These are phyloP conservation scores for Euwallacea similis DNA, from an alignment of 1,140 invertebrate genomes.

Conservation along the genomic window DNA sequence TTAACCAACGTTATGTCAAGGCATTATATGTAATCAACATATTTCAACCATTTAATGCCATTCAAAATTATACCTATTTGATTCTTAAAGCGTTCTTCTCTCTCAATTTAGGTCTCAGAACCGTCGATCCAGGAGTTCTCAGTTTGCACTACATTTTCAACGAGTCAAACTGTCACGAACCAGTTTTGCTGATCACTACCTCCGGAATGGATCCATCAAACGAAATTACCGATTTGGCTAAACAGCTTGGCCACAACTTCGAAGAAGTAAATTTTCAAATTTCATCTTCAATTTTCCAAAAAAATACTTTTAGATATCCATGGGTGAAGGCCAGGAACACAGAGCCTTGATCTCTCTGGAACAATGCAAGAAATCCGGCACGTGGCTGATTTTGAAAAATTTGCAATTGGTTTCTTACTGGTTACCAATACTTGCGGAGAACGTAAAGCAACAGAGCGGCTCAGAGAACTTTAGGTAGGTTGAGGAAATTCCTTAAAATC, in stretches of 20 bases:
- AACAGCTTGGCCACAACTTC: conserved; percentile 39
- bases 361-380: conserved; percentile 46
- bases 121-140: conserved; percentile 64
- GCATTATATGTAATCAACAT: neutral
- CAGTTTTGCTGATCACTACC: conserved; percentile 75
- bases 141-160: conserved; percentile 63
- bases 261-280: conserved; percentile 32
- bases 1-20: neutral
- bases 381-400: conserved; percentile 85
- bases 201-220: conserved; percentile 82
- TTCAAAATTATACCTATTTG: neutral
- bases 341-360: conserved; percentile 60
- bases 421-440: conserved; percentile 74
- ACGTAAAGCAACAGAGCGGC: conserved; percentile 62
- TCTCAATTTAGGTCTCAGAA: conserved; percentile 56
- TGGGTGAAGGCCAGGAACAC: conserved; percentile 61
- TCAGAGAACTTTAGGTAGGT: conserved; percentile 57
- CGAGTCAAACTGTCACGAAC: conserved; percentile 64
- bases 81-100: neutral
- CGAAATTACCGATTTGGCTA: conserved; percentile 70
- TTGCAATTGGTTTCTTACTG: conserved; percentile 82
- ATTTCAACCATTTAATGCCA: too few relatives aligned
- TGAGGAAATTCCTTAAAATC: neutral
- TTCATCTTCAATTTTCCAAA: neutral
- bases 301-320: conserved; percentile 50